Evolutionary conservation across 1,140 invertebrate species (phyloP).

Genomic region (Aphaenogaster ashmeadi): DNA sequence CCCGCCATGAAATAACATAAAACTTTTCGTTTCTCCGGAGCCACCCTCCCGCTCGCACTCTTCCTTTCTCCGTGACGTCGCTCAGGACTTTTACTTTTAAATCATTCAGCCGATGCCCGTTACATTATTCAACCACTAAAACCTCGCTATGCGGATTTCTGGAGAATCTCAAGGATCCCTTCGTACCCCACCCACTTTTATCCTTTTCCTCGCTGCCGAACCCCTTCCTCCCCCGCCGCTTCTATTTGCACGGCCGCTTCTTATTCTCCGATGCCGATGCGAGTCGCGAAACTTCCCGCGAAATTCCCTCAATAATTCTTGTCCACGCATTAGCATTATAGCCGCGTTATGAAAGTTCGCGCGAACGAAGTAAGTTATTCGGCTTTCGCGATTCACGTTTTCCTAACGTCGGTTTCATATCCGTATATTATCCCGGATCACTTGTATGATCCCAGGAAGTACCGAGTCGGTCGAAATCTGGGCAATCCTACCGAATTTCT

Average conservation of each 20-base stretch:
- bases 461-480: background rate
- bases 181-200: conserved; percentile 33
- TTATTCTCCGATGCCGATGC: conserved; percentile 62
- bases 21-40: conserved; percentile 76
- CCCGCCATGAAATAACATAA: conserved; percentile 73
- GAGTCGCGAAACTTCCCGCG: conserved; percentile 51
- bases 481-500: background rate
- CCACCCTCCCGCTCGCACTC: background rate
- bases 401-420: conserved; percentile 12
- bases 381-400: conserved; percentile 32
- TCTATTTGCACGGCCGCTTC: conserved; percentile 67
- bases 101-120: conserved; percentile 84
- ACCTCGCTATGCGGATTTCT: conserved; percentile 78
- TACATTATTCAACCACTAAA: conserved; percentile 85
- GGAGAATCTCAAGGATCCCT: conserved; percentile 71
- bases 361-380: conserved; percentile 30
- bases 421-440: conserved; percentile 21
- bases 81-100: conserved; percentile 85
- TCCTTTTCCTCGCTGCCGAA: conserved; percentile 23
- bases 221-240: conserved; percentile 19
- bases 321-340: conserved; percentile 41
- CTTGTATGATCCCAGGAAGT: background rate
- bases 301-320: conserved; percentile 71
- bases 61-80: conserved; percentile 71
- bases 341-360: conserved; percentile 52